Evolutionary conservation across 2,113 vertebrate genomes (phyloP).

Genomic region (Lathamus discolor): DNA sequence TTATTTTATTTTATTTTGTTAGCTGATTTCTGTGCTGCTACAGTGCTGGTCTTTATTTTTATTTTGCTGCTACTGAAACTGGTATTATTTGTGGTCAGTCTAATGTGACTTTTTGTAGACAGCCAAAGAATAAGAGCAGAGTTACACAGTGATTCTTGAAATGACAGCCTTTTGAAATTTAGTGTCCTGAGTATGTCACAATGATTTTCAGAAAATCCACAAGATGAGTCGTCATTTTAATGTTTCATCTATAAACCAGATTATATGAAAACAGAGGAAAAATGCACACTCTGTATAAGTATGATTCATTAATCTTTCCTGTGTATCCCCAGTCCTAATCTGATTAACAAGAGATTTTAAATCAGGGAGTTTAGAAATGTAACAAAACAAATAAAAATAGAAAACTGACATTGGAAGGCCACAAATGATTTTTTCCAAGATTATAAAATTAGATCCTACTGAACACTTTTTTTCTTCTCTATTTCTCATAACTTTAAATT

Average conservation of each 20-base stretch:
- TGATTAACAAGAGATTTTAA: neutral
- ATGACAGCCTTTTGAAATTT: accelerated
- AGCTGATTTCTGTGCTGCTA: neutral
- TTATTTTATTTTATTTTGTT: neutral
- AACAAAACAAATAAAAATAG: neutral
- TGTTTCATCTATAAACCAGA: neutral
- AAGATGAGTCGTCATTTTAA: neutral
- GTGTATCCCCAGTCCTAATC: neutral
- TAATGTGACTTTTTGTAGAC: neutral
- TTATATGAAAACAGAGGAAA: neutral
- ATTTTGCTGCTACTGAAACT: neutral
- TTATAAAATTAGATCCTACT: neutral
- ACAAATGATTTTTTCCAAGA: neutral
- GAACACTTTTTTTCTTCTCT: neutral
- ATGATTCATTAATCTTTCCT: neutral
- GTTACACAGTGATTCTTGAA: neutral
- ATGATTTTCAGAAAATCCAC: neutral
- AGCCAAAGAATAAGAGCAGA: neutral
- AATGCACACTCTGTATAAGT: accelerated
- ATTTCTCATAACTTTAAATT: neutral
- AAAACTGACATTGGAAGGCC: neutral
- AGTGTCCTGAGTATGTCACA: neutral
- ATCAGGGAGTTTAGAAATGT: neutral
- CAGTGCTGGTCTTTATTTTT: neutral
- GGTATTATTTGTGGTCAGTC: neutral